Base-by-base conservation (phyloP, 2,888 invertebrate species). In the Chymomyza amoena region DNA sequence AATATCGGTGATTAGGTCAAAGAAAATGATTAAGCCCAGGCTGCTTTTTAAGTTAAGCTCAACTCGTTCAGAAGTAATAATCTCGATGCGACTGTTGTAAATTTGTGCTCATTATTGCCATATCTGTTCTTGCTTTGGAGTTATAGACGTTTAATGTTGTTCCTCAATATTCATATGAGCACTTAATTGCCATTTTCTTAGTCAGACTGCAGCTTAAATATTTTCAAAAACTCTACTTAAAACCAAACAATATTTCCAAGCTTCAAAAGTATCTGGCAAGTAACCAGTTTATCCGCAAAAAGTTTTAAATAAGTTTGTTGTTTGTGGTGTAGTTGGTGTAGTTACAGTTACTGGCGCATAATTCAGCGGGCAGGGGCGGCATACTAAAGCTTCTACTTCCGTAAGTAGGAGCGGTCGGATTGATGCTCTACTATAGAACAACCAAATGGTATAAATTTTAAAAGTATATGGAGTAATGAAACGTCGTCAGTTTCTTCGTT, bases 321-420 rank as follows among this genome's bases (percentile, higher is more conserved):
- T 54, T 70, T 56, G 7, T 66, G 60, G 51, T 62, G 45, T 39
- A 61, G n/a, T 36, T 72, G 51, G 10, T 62, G 64, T 70, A 71
- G 70, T 69, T n/a, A n/a, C n/a, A n/a, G n/a, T n/a, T 65, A 64
- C 64, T 63, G 69, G 72, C 10, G 78, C 84, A 87, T 84, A 81
- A 71, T 75, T 71, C 74, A 80, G 62, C 72, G 65, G 75, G 81
- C 85, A 78, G 76, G 62, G 76, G 79, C 78, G 74, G 75, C 86
- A 86, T 87, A 87, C 86, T 85, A 83, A 80, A 84, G 81, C 84
- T 81, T 84, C 88, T 88, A 88, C 81, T 87, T 87, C 83, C 79
- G 87, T 71, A 66, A 75, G 36, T 61, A 45, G 59, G 65, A 39
- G 32, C 16, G 7, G 2, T 15, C 18, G 61, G 59, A 0, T 5